phyloP scores from a whole-genome alignment of 2,888 invertebrate genomes.

The Blastobasis adustella region DNA sequence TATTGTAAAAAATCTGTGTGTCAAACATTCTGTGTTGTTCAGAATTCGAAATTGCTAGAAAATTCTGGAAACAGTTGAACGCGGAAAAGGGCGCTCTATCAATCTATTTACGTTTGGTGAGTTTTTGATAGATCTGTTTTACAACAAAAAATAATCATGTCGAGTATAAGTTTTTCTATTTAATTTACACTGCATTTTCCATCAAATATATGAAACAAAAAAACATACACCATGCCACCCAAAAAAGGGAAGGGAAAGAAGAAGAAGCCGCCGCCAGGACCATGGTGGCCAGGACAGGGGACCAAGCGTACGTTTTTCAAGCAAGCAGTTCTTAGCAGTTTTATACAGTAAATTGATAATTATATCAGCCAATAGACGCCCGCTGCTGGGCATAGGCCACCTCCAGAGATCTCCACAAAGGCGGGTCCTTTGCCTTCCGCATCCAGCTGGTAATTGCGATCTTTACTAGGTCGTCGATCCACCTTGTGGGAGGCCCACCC shows the following conservation, averaged over 20 bases:
- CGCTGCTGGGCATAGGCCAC: no score
- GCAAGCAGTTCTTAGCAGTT: no score
- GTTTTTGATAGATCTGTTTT: constrained; percentile 34
- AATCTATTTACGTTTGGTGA: constrained; percentile 25
- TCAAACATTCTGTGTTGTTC: background rate
- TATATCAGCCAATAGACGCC: no score
- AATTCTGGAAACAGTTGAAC: constrained; percentile 23
- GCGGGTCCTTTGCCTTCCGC: no score
- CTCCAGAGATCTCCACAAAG: no score
- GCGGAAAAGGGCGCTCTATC: constrained; percentile 3
- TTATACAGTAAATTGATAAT: no score
- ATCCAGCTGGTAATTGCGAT: no score
- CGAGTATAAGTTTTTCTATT: constrained; percentile 39
- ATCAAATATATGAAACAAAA: constrained; percentile 8
- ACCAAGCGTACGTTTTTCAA: constrained; percentile 48
- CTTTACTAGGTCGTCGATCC: no score
- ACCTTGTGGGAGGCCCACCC: no score
- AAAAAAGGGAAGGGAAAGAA: constrained; percentile 43
- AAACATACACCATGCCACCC: constrained; percentile 36
- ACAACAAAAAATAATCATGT: constrained; percentile 27
- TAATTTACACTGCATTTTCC: constrained; percentile 12
- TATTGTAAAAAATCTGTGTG: background rate
- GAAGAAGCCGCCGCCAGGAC: constrained; percentile 59
- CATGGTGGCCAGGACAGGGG: constrained; percentile 65
- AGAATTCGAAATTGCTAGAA: background rate